A percentile compares a stretch with the other conserved stretches of the same genome.
Evolutionary conservation across 1,140 invertebrate species (phyloP).

Genomic region (Bombyx mandarina): DNA sequence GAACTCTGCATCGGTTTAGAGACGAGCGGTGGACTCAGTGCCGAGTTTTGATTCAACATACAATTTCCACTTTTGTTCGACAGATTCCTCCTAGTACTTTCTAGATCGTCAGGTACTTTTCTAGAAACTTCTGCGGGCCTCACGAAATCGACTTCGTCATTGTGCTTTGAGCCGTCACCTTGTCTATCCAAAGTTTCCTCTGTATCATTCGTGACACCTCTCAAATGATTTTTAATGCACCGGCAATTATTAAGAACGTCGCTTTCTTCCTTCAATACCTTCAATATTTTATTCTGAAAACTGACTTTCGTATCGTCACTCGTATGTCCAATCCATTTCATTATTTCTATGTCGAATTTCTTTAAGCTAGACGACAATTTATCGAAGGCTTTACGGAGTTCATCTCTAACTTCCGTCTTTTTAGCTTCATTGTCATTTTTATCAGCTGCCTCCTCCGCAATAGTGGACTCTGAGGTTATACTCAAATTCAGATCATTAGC

Average conservation of each 20-base stretch:
- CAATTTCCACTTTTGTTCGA: conserved; percentile 1
- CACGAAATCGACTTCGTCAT: not conserved
- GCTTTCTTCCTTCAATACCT: conserved; percentile 26
- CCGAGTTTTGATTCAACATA: not conserved
- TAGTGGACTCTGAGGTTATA: conserved; percentile 15
- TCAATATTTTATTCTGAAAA: conserved; percentile 21
- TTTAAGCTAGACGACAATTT: conserved; percentile 26
- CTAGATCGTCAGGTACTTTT: not conserved
- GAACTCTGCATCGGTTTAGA: too few species aligned
- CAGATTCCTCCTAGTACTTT: too few species aligned
- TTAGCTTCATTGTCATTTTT: conserved; percentile 3
- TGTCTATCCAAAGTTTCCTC: conserved; percentile 2
- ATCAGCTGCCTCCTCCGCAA: too few species aligned
- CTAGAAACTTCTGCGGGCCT: not conserved
- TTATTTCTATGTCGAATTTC: conserved; percentile 30
- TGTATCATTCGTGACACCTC: conserved; percentile 2
- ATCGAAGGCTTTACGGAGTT: conserved; percentile 18
- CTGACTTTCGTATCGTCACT: conserved; percentile 10
- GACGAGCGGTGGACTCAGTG: too few species aligned
- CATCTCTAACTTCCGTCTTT: conserved; percentile 11
- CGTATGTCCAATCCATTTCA: conserved; percentile 27
- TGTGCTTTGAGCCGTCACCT: not conserved
- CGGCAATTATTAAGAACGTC: conserved; percentile 20
- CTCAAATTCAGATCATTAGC: conserved; percentile 19
- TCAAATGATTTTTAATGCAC: conserved; percentile 12